Evolutionary conservation across 2,888 invertebrate species (phyloP).

Genomic region (Coecobrya sp.): DNA sequence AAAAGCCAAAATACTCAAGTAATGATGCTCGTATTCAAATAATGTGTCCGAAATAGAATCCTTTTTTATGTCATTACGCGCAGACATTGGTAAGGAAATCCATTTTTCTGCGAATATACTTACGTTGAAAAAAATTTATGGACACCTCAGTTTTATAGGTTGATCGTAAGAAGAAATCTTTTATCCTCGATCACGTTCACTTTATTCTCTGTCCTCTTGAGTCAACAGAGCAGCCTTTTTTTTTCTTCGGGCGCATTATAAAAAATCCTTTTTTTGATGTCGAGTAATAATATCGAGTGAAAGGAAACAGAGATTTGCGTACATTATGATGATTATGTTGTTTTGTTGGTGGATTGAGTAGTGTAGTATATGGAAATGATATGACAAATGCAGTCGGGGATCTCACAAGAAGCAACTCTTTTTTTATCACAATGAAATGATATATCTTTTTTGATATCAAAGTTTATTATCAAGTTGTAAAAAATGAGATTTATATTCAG

Average conservation of each 20-base stretch:
- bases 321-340: slow-evolving; percentile 63
- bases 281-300: slow-evolving; percentile 1
- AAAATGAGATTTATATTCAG: slow-evolving; percentile 64
- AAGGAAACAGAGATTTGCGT: slow-evolving; percentile 59
- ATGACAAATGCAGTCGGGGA: slow-evolving; percentile 65
- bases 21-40: slow-evolving; percentile 58
- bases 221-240: slow-evolving; percentile 4
- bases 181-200: slow-evolving; percentile 22
- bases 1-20: slow-evolving; percentile 35
- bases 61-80: slow-evolving; percentile 42
- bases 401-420: slow-evolving; percentile 26
- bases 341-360: neutral
- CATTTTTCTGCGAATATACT: too few relatives aligned
- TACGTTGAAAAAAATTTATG: slow-evolving; percentile 59
- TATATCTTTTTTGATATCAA: slow-evolving; percentile 72
- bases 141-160: slow-evolving; percentile 61
- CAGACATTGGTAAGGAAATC: too few relatives aligned
- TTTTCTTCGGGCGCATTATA: slow-evolving; percentile 13
- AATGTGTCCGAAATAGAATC: slow-evolving; percentile 37
- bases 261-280: slow-evolving; percentile 27
- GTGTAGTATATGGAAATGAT: too few relatives aligned
- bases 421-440: neutral
- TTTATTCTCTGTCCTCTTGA: slow-evolving; percentile 8
- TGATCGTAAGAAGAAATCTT: slow-evolving; percentile 10
- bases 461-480: slow-evolving; percentile 74